Base-by-base conservation (phyloP, 2,888 invertebrate genomes). In the Ophion ellenae region DNA sequence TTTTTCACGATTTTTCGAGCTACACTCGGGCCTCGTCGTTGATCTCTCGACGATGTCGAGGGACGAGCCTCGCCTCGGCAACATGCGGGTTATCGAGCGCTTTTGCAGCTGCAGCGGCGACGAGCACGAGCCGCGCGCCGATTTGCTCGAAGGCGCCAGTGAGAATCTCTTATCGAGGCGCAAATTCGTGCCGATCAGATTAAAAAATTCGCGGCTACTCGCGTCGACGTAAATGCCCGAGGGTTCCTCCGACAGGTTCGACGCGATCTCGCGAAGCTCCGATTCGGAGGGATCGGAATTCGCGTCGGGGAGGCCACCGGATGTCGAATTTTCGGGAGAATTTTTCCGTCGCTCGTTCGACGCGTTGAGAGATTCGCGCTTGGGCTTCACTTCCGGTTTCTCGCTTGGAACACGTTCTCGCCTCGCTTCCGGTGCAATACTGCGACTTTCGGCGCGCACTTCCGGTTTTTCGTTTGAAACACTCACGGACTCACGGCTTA, bases 201-300 rank as follows among this genome's bases (percentile, higher is more conserved):
- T 71, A 9, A 78, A 36, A 14, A 83, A 82, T 57, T 83, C 80
- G 0, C 84, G 82, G 79, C 86, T 88, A 17, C 76, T 83, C 7
- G 87, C 86, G 32, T 89, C 89, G 17, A 86, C 63, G 71, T 89
- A 89, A 11, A 78, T 81, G 6, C 76, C 70, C 7, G 87, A 87
- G 3, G 85, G 78, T 32, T 86, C 83, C 64, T 61, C 87, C 47
- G 81, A 85, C 9, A 80, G n/a, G 20, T 82, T 83, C 1, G 64
- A 45, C 5, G 59, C 66, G 69, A 74, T 70, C 14, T 78, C 69
- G 14, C 73, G 53, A n/a, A 45, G 20, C 24, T 64, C 45, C 7
- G 71, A 11, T 73, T 76, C 64, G 1, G 20, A 40, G 20, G 47
- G 63, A 0, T 32, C n/a, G 0, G 74, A 74, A 64, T 82, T 64